Evolutionary conservation across 1,140 invertebrate species (phyloP), one percentile per base, ranked within the genome.

Genomic region (Drosophila santomea): DNA sequence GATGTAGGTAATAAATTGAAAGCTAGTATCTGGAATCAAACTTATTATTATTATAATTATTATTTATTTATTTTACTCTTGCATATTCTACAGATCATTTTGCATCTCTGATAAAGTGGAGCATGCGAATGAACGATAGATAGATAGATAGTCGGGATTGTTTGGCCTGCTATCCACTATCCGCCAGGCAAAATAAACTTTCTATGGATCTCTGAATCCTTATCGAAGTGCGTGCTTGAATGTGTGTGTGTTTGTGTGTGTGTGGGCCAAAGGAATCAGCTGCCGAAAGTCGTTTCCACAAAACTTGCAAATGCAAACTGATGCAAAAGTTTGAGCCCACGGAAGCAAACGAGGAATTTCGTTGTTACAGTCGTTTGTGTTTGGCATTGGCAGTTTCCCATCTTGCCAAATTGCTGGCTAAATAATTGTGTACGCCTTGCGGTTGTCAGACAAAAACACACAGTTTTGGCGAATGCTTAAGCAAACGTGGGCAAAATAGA

Each of bases 401-500:
- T 38, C 7, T 62, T 39, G 66, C 43, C 25, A 82, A 84, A 75
- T 67, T 89, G 80, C 66, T 88, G 76, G 76, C 80, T 69, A 84
- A 89, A 89, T 89, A 88, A 88, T 84, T 84, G 84, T 63, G 68
- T 84, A 63, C 80, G 84, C 69, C 68, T 89, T 80, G 84, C 56
- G 84, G 84, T 84, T 28, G 61, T 47, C 61, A 64, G 61, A 44
- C 55, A 59, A 58, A 76, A 59, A 64, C 47, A 55, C 39, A 72
- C 51, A 68, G 45, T 77, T 69, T 64, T 88, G 78, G 51, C 63
- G 59, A 78, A 88, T 68, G 79, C 76, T 82, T 73, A 66, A 79
- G 88, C 83, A 62, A 76, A 61, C 54, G 48, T 66, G 44, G 66
- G 44, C 8, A 60, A 76, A 57, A 60, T 66, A 59, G 61, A 88